Evolutionary conservation across 2,888 invertebrate species (phyloP), one percentile per base, ranked within the genome.

Genomic region (Zonitis immaculata): DNA sequence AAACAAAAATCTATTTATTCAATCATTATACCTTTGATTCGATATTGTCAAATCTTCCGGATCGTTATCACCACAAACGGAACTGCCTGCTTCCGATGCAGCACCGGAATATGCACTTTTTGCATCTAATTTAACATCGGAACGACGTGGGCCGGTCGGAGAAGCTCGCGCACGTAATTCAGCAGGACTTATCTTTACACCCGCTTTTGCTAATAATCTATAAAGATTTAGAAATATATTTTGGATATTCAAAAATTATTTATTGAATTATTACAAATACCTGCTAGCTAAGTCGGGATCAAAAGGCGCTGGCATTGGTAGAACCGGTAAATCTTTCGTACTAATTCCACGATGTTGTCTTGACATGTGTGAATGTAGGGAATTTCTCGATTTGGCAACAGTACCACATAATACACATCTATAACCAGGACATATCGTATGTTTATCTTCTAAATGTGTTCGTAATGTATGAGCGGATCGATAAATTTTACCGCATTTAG

Each of bases 401-500:
- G 94, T 94, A 56, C 94, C 93, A 75, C 94, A 94, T 1, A 94
- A 80, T 2, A 93, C 93, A 75, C 94, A 94, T 47, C 94, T 83
- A 73, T 93, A 94, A 47, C 94, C 94, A 0, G 92, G 92, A 72
- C 94, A 94, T 67, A 93, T 87, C 28, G 94, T 94, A 76, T 94
- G 94, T 73, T 94, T 94, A 74, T 94, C 94, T 75, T 94, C 94
- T 59, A 94, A 81, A 76, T 94, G 94, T 25, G 94, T 94, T 60
- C 93, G 82, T 64, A 94, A 79, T 11, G 94, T 94, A 77, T 94
- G 94, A 14, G 94, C 93, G 26, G 92, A 92, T 57, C 93, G 82
- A 77, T 93, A 93, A 71, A 93, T 93, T 79, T 93, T 93, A 42
- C 93, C 92, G 74, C 94, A 94, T 72, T 94, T 92, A 11, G 93